Base-by-base conservation (phyloP, 2,888 invertebrate genomes). In the Nipponacmea schrenckii region DNA sequence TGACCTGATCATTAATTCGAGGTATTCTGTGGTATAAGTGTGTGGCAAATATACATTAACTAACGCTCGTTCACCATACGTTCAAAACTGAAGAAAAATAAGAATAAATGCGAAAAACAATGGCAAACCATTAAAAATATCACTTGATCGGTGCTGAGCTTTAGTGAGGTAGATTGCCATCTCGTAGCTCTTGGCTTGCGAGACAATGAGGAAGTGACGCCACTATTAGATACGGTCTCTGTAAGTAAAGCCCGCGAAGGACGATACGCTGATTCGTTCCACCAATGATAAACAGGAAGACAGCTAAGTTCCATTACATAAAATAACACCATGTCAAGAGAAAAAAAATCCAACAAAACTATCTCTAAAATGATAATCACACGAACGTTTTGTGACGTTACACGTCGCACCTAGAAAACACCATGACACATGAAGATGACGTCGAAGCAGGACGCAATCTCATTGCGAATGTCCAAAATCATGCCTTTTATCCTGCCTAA, bases 91-190 rank as follows among this genome's bases (percentile, higher is more conserved):
- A 56, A n/a, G 56, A 56, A 56, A 56, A 56, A 24, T 8, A 56
- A 24, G 56, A 24, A 24, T 20, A 56, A 56, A 56, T 56, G 20
- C n/a, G 56, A 14, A 20, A 56, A 56, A 56, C 56, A 56, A 56
- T 56, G 56, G 56, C 56, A n/a, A 56, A 56, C 56, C 56, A 56
- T 56, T 56, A 56, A 56, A 56, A 56, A 56, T 56, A 56, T 56
- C 56, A 56, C 56, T 56, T 56, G 56, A 56, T 56, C 56, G 56
- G 56, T 56, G 56, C 56, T 56, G 56, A 56, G 56, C 56, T 56
- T 39, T 56, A 56, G 56, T 56, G 56, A 56, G 56, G 56, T 56
- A 56, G 56, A 56, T 56, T 24, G 56, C 56, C 56, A 56, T 56
- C 56, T 12, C 56, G 56, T 56, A 20, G 56, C 56, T 24, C 24